Percentiles rank a stretch among this genome's conserved stretches.
Evolutionary conservation across 2,888 invertebrate species (phyloP).

Genomic region (Proisotoma minuta): DNA sequence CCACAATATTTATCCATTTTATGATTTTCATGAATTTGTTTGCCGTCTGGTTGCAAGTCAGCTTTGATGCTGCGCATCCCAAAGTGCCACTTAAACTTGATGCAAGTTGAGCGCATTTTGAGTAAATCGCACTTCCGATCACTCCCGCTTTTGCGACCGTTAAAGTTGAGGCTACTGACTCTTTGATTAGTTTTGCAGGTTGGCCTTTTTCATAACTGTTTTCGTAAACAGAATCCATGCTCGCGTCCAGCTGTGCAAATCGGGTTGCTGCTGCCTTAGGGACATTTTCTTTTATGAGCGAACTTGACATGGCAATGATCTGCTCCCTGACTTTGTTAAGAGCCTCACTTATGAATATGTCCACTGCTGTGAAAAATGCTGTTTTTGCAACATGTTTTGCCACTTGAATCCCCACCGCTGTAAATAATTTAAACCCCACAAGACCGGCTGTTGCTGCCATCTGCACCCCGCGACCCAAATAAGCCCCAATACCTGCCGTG

Average conservation of each 20-base stretch:
- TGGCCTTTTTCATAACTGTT: conserved; percentile 8
- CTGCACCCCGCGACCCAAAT: conserved; percentile 17
- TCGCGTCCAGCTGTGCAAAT: background rate
- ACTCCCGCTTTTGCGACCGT: background rate
- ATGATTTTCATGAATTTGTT: background rate
- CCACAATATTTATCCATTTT: background rate
- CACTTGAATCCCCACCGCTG: background rate
- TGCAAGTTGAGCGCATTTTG: background rate
- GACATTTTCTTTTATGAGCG: background rate
- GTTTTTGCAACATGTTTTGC: background rate
- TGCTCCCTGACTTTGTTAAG: background rate
- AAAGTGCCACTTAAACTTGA: background rate
- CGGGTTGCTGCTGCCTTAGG: background rate
- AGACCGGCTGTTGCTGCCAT: background rate
- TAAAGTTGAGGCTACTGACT: background rate
- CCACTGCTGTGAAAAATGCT: background rate
- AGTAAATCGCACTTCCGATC: background rate
- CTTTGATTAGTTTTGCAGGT: background rate
- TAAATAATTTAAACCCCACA: background rate
- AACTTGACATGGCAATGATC: background rate
- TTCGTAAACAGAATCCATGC: conserved; percentile 1
- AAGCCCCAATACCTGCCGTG: conserved; percentile 21
- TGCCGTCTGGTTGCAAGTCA: background rate
- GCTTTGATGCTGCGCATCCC: background rate
- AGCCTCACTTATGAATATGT: background rate